These are phyloP conservation scores for Vireo griseus DNA, from an alignment of 2,797 vertebrate genomes.

Conservation along the genomic window DNA sequence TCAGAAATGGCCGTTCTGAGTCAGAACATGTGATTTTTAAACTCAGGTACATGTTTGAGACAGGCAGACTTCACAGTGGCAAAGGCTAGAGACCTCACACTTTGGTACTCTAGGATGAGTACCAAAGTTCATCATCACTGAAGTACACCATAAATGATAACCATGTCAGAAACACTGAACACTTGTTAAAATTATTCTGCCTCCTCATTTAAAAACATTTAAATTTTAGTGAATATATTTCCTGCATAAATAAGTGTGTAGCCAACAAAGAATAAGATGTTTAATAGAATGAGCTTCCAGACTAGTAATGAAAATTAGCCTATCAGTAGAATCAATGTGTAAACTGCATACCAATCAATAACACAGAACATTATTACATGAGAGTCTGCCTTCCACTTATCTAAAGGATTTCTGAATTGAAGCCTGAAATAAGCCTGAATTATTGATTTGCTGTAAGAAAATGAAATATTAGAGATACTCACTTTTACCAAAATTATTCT, in stretches of 20 bases:
- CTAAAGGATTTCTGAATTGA: background rate
- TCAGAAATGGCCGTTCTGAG: background rate
- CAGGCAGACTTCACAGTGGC: background rate
- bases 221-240: background rate
- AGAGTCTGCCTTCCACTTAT: background rate
- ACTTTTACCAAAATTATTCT: conserved; percentile 79
- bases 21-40: background rate
- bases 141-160: background rate
- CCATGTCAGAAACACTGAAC: background rate
- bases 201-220: background rate
- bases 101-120: background rate
- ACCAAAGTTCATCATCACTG: background rate
- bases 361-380: background rate
- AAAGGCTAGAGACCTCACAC: background rate
- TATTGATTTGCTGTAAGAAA: conserved; percentile 7
- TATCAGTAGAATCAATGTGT: background rate
- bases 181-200: background rate
- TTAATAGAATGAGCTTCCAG: background rate
- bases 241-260: background rate
- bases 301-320: background rate
- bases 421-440: background rate
- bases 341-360: background rate
- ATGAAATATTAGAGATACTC: conserved; percentile 50
- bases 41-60: background rate
- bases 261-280: background rate